Base-by-base conservation (phyloP, 2,888 invertebrate genomes). In the Caenorhabditis doughertyi region DNA sequence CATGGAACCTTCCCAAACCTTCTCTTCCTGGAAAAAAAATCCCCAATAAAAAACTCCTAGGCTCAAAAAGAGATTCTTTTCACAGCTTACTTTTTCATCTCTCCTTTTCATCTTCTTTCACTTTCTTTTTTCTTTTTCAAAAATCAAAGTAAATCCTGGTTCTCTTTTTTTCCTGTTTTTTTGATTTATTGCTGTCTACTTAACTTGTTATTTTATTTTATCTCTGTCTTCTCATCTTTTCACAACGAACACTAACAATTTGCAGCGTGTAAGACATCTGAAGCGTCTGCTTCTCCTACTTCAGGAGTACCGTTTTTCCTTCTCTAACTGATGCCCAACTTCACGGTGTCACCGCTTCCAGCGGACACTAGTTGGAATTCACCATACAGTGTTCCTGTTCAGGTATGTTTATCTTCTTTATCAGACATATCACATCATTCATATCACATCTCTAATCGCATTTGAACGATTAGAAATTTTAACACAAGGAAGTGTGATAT, bases 281-380 rank as follows among this genome's bases (percentile, higher is more conserved):
- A 51, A 49, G 58, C 53, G 16, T 62, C 53, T 35, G 23, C 25
- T 53, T 62, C 56, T 51, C 42, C 42, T n/a, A 42, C 60, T 13
- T 8, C 60, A 42, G 39, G 35, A 18, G 8, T 13, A 58, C 39
- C 42, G 44, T 60, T 16, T 42, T 35, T 23, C 11, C 25, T 5
- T 60, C 16, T 51, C 39, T 55, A 51, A 62, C 55, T 32, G 56
- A 82, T 82, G 82, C 65, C 68, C 44, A 79, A 84, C 70, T 58
- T 56, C 18, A 73, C 82, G 44, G 58, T 73, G 56, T 53, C 44
- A 5, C 77, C 77, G 23, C 21, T 62, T 8, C 77, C 77, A 23
- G 68, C 71, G 0, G 85, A 83, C 68, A 83, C 84, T 9, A 82
- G 81, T 51, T 88, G 88, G 88, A 79, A 88, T 49, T 88, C 88